These are phyloP conservation scores for Candoia aspera DNA, from an alignment of 2,113 vertebrate species.

Conservation along the genomic window DNA sequence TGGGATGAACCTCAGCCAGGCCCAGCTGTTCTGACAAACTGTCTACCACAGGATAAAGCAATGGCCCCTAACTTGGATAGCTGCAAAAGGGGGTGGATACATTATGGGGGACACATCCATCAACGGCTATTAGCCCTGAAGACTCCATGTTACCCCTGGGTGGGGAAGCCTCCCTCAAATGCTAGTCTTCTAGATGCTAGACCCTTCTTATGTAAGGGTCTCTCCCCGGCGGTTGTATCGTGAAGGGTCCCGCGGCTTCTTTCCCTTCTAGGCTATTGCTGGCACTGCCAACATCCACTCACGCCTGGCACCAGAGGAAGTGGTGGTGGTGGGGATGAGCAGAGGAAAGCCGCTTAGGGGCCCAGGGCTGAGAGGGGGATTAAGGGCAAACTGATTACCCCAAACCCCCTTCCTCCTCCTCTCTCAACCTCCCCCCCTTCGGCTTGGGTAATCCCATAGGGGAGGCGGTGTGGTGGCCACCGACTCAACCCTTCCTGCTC, in stretches of 20 bases:
- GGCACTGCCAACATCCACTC: neutral
- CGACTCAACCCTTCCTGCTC: neutral
- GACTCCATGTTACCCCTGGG: too few species aligned
- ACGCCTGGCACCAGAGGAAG: neutral
- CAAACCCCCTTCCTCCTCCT: neutral
- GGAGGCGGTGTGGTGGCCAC: too few species aligned
- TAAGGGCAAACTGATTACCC: conserved; percentile 20
- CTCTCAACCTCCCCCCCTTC: neutral
- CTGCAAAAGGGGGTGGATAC: too few species aligned
- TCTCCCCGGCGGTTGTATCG: neutral
- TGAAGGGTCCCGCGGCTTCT: neutral
- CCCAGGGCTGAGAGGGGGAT: conserved; percentile 2
- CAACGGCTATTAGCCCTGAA: too few species aligned
- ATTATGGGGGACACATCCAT: too few species aligned
- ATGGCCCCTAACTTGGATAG: too few species aligned
- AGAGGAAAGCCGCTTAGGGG: conserved; percentile 18
- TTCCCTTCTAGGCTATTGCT: neutral
- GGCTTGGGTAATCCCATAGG: neutral
- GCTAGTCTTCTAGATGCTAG: neutral
- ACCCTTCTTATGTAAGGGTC: neutral
- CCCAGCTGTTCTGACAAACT: too few species aligned
- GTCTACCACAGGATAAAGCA: too few species aligned
- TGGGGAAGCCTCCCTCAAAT: too few species aligned
- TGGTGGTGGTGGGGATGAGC: neutral
- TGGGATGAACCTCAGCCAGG: too few species aligned